Evolutionary conservation across 2,888 invertebrate genomes (phyloP), one percentile per base, ranked within the genome.

Genomic region (Hofmannophila pseudospretella): DNA sequence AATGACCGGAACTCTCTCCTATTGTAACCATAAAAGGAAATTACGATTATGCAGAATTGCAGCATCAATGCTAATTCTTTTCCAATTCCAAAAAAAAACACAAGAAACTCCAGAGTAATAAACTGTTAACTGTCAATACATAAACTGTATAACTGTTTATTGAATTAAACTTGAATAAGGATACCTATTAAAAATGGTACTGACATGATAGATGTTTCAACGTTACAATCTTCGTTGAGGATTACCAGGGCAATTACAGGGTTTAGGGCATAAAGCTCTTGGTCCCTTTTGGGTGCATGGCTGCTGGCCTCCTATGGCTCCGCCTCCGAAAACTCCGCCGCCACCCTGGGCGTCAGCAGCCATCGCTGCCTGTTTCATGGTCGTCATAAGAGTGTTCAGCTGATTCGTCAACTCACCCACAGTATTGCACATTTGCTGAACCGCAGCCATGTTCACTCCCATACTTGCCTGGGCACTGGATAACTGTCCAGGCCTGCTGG

Each of bases 191-290:
- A 4, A 16, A 16, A 16, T 22, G 22, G 2, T 7, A 7, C 7
- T 7, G 7, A 22, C 3, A 22, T 7, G 3, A 2, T 2, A 7
- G 7, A 22, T 22, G n/a, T 10, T 31, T 33, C 10, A 32, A 28
- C 5, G 23, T 13, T 20, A 19, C 27, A 34, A 44, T 4, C 40
- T 23, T n/a, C 23, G 23, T n/a, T 23, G 36, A 5, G 68, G 64
- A 25, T 75, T 74, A 9, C 57, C 56, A n/a, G 75, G 67, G 40
- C 76, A 75, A 34, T 41, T 57, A 48, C 75, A 75, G 0, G 75
- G 68, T 13, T 68, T 73, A 0, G 66, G 61, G 36, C 67, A 67
- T 4, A 34, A 11, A 0, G 54, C 1, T 12, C 20, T 30, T 51
- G 34, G 7, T 20, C 34, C 27, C 10, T 27, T 27, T 11, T 10